Conservation (phyloP, 2,888 invertebrate genomes). For the Drepanosiphum platanoidis region DNA sequence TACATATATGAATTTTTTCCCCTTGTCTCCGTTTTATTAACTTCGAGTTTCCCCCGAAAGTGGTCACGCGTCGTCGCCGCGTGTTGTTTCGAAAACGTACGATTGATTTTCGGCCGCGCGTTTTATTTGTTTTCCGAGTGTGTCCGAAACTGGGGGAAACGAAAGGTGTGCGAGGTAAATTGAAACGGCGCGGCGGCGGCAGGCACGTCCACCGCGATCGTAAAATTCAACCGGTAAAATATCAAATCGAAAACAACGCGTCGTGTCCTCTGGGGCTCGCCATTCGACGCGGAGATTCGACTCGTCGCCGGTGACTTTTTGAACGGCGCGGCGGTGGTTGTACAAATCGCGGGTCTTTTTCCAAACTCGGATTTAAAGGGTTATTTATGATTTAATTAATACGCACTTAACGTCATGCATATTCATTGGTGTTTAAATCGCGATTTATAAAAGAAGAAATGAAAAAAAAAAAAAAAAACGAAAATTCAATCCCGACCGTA, state of each 20-base stretch:
- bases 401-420: too few species aligned
- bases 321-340: too few species aligned
- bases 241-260: not conserved
- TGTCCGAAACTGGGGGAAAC: not conserved
- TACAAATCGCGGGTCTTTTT: too few species aligned
- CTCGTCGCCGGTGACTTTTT: not conserved
- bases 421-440: too few species aligned
- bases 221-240: too few species aligned
- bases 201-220: not conserved
- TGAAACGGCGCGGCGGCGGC: too few species aligned
- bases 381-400: too few species aligned
- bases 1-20: not conserved
- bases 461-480: too few species aligned
- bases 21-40: constrained; percentile 29
- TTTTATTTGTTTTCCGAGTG: constrained; percentile 9
- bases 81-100: constrained; percentile 18
- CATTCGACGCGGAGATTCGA: not conserved
- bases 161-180: too few species aligned
- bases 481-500: too few species aligned
- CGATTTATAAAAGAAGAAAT: too few species aligned
- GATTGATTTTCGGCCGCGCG: constrained; percentile 22
- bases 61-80: not conserved
- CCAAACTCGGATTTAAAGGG: too few species aligned
- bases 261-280: not conserved
- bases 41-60: not conserved